Evolutionary conservation across 2,113 vertebrate genomes (phyloP).

Genomic region (Engraulis encrasicolus): DNA sequence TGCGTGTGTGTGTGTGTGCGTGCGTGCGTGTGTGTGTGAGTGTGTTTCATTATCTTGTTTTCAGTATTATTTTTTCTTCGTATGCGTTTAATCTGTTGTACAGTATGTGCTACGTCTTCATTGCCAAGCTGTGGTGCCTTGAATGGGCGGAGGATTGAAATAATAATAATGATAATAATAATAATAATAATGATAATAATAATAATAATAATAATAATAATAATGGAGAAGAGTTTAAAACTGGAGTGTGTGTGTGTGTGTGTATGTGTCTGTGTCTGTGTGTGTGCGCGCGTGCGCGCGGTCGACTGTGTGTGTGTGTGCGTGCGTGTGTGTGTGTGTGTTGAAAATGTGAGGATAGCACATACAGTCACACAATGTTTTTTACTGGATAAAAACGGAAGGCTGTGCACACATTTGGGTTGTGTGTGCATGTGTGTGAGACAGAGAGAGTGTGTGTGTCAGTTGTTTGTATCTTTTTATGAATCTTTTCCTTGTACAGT

Average conservation of each 20-base stretch:
- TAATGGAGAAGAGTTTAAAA: too few relatives aligned
- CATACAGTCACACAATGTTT: too few relatives aligned
- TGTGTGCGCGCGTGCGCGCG: not conserved
- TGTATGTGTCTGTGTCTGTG: not conserved
- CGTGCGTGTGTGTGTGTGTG: not conserved
- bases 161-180: too few relatives aligned
- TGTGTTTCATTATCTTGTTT: too few relatives aligned
- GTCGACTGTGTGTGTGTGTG: slow-evolving; percentile 11
- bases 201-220: too few relatives aligned
- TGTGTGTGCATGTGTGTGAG: not conserved
- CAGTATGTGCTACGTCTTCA: too few relatives aligned
- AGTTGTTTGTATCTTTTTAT: slow-evolving; percentile 72
- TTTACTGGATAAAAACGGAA: too few relatives aligned
- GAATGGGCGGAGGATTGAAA: too few relatives aligned
- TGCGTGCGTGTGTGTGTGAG: not conserved
- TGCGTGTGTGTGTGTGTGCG: not conserved
- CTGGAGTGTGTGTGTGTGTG: slow-evolving; percentile 34
- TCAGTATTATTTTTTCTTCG: too few relatives aligned
- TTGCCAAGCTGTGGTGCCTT: too few relatives aligned
- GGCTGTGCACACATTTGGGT: not conserved
- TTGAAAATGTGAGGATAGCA: not conserved
- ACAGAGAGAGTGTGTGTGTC: not conserved
- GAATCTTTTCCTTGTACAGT: slow-evolving; percentile 74
- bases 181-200: too few relatives aligned
- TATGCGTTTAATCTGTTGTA: too few relatives aligned